These are phyloP conservation scores for Euleptes europaea DNA, from an alignment of 2,113 vertebrate species.

Conservation along the genomic window DNA sequence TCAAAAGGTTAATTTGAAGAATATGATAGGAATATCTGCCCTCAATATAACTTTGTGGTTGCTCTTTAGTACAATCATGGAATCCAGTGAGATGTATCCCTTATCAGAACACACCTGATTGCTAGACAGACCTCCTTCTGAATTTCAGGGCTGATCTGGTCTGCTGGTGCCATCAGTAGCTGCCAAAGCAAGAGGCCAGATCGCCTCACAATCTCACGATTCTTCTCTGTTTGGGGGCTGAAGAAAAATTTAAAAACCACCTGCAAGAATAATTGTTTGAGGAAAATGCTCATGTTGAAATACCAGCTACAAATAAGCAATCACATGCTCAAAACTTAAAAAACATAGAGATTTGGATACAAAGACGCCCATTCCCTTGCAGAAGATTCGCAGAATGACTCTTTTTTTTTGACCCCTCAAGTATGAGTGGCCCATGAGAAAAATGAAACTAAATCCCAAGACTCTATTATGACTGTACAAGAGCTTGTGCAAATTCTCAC, in stretches of 20 bases:
- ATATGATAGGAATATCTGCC: neutral
- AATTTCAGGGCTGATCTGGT: constrained; percentile 93
- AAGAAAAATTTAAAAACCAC: constrained; percentile 98
- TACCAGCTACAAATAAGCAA: neutral
- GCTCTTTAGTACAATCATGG: no score
- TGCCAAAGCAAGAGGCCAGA: constrained; percentile 94
- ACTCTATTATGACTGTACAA: no score
- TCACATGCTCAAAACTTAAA: neutral
- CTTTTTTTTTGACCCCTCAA: no score
- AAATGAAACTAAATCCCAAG: no score
- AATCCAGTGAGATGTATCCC: no score
- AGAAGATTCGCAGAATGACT: no score
- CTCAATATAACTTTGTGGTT: no score
- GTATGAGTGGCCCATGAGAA: no score
- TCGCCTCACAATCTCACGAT: constrained; percentile 89
- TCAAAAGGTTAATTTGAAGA: neutral
- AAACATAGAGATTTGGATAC: neutral
- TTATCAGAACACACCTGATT: constrained; percentile 82
- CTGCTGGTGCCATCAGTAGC: constrained; percentile 92
- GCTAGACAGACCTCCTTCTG: constrained; percentile 96
- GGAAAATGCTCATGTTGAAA: neutral
- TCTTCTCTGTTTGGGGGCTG: constrained; percentile 93
- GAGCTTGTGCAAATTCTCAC: no score
- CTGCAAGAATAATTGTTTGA: constrained; percentile 70
- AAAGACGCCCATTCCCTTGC: no score